Evolutionary conservation across 2,888 invertebrate genomes (phyloP), one percentile per base, ranked within the genome.

Genomic region (Adela reaumurella): DNA sequence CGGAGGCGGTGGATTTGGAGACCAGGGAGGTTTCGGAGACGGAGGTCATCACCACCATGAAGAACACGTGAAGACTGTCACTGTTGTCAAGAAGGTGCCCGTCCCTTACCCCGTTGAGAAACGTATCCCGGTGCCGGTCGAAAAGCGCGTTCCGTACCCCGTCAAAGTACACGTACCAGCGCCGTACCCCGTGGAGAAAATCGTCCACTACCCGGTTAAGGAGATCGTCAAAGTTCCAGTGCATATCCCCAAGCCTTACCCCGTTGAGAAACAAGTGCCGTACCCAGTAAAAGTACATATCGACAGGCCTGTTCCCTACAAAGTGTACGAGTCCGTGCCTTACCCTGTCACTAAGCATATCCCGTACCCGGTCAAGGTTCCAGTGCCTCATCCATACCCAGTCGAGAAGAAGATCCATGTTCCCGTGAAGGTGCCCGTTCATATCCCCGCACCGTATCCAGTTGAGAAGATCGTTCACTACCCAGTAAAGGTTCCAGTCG

Each of bases 71-170:
- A 88, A 86, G 68, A 85, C 84, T 11, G 77, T 87, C 56, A 88
- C 87, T 11, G 73, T 86, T 46, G 74, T 86, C 47, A 90, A 88
- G 62, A 89, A 90, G 54, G 86, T 92, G 19, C 80, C 84, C 17
- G 84, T 84, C 19, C 89, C 88, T 1, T 88, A 87, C 61, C 87
- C 89, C 28, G 88, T 90, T 0, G 87, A 87, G 58, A 89, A 88
- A 60, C 79, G 82, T 42, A 77, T 88, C 47, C 86, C 74, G 6
- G 81, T 85, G 46, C 88, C 89, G 1, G 85, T 89, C 10, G 83
- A 86, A 53, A 89, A 88, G 59, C 81, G 81, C 47, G 77, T 89
- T 19, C 86, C 78, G 1, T 81, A 81, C 53, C 85, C 88, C 8
- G 83, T 88, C 3, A 85, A 87, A 62, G 86, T 89, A n/a, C 86